phyloP scores from a whole-genome alignment of 2,113 vertebrate species.

The Garra rufa region DNA sequence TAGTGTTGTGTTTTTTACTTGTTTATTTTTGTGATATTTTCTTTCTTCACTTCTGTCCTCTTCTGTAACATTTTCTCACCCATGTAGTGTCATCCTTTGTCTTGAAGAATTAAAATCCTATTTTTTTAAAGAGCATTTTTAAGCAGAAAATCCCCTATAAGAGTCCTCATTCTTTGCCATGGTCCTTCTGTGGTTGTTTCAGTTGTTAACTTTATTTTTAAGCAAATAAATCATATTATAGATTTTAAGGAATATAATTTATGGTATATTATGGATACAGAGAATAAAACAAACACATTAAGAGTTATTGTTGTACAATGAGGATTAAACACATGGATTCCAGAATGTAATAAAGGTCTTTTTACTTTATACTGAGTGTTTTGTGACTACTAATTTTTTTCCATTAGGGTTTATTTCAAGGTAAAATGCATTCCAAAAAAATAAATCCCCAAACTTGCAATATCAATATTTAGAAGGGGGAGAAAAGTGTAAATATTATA shows the following conservation, averaged over 20 bases:
- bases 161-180: constrained; percentile 71
- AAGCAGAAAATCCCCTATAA: constrained; percentile 74
- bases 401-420: neutral
- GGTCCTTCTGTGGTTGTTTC: constrained; percentile 72
- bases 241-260: constrained; percentile 82
- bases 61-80: constrained; percentile 64
- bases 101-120: constrained; percentile 87
- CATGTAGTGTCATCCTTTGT: constrained; percentile 76
- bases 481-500: no score
- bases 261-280: constrained; percentile 77
- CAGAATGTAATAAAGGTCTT: constrained; percentile 83
- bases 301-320: constrained; percentile 75
- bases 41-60: constrained; percentile 66
- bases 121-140: constrained; percentile 86
- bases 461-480: no score
- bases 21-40: constrained; percentile 67
- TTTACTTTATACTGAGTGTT: constrained; percentile 68
- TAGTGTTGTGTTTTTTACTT: constrained; percentile 66
- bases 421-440: neutral
- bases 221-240: constrained; percentile 68
- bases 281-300: constrained; percentile 71
- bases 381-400: neutral
- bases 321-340: constrained; percentile 75
- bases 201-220: constrained; percentile 71
- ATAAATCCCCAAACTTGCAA: neutral